Evolutionary conservation across 2,888 invertebrate genomes (phyloP), one percentile per base, ranked within the genome.

Genomic region (Ophioninae sp.): DNA sequence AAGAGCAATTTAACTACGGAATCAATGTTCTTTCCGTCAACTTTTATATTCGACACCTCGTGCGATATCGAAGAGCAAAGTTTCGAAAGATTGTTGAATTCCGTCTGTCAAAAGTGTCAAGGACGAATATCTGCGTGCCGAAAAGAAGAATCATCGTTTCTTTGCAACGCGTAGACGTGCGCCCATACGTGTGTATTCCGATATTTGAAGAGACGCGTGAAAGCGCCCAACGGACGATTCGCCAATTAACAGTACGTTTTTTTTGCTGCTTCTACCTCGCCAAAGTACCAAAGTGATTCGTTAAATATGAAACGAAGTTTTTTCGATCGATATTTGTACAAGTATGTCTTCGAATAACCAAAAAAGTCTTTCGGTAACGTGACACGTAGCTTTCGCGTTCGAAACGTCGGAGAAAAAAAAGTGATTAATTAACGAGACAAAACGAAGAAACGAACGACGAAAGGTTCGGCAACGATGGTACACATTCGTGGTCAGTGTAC

Each of bases 391-490:
- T 37, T 37, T 7, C 20, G 30, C 69, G 69, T 6, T 30, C 37
- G 37, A 37, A 57, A 70, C 7, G 10, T 20, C 57, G 20, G 37
- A 50, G 30, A 44, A 62, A 21, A 59, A 64, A 64, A 30, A 64
- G 30, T 50, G 39, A 17, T 30, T 30, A 30, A 30, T 30, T 41
- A 64, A 50, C 2, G 17, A 61, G 7, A 62, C 0, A 65, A 56
- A 50, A 62, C 56, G 23, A 30, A 21, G 6, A 7, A 64, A 20
- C 21, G 39, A 57, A 50, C 30, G 21, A 23, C 56, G 73, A 73
- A 72, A 41, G 57, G 41, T 68, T 50, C 30, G 69, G 72, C 79
- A 68, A 84, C 74, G 68, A 84, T 84, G 84, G 82, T 84, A 79
- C 62, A 82, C 61, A 37, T 10, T 61, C 59, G 82, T 76, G 79